Evolutionary conservation across 2,888 invertebrate species (phyloP).

Genomic region (Apocheima hispidaria): DNA sequence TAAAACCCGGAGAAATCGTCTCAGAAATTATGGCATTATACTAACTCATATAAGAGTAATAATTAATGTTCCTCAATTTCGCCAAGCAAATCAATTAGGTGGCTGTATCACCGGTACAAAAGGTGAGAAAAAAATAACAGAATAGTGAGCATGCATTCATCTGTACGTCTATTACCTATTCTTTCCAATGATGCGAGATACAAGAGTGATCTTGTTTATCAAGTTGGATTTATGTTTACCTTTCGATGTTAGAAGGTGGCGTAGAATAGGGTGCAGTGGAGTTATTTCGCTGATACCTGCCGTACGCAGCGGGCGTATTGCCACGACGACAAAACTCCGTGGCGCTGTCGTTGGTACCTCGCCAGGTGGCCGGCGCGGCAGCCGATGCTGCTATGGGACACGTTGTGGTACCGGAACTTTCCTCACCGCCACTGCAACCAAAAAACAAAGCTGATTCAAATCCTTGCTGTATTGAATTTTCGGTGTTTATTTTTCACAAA

Average conservation of each 20-base stretch:
- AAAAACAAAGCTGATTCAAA: constrained; percentile 2
- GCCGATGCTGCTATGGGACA: constrained; percentile 80
- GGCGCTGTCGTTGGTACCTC: constrained; percentile 82
- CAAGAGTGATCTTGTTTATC: constrained; percentile 22
- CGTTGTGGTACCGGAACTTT: constrained; percentile 71
- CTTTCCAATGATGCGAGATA: constrained; percentile 17
- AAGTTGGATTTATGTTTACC: constrained; percentile 59
- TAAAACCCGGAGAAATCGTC: too few relatives aligned
- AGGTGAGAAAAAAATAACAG: neutral
- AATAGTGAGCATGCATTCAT: neutral
- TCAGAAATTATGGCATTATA: neutral
- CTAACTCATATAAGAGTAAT: neutral
- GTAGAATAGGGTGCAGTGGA: constrained; percentile 77
- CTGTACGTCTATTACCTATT: constrained; percentile 2
- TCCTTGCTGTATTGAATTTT: neutral
- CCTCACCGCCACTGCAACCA: constrained; percentile 74
- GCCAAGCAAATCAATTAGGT: neutral
- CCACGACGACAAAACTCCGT: constrained; percentile 81
- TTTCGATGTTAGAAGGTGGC: constrained; percentile 79
- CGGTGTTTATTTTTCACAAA: too few relatives aligned
- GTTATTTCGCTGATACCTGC: constrained; percentile 87
- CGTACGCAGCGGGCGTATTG: constrained; percentile 82
- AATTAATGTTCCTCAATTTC: neutral
- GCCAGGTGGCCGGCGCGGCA: constrained; percentile 81
- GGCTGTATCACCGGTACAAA: neutral